Evolutionary conservation across 2,888 invertebrate species (phyloP), one percentile per base, ranked within the genome.

Genomic region (Diogma glabrata): DNA sequence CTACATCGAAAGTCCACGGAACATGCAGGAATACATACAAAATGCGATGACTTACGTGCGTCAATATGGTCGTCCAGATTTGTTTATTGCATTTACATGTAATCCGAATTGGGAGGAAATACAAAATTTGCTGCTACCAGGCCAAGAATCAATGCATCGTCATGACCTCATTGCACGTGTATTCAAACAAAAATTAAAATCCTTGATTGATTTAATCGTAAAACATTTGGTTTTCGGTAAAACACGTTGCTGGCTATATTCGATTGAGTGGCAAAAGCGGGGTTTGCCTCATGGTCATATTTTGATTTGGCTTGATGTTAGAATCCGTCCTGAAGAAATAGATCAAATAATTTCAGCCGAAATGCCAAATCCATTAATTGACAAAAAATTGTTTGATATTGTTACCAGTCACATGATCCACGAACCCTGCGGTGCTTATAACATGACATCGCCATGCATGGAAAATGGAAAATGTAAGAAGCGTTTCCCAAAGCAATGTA

Each of bases 21-120:
- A 36, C 36, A 36, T 8, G 36, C 33, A 33, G 33, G 33, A 33
- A 33, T 33, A 33, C 33, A 33, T 36, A n/a, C n/a, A n/a, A n/a
- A n/a, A n/a, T n/a, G n/a, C n/a, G n/a, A n/a, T n/a, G n/a, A n/a
- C n/a, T n/a, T n/a, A n/a, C n/a, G n/a, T n/a, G n/a, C n/a, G n/a
- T n/a, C n/a, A n/a, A n/a, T n/a, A n/a, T n/a, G n/a, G n/a, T n/a
- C n/a, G n/a, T n/a, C n/a, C n/a, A n/a, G n/a, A n/a, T n/a, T n/a
- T n/a, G n/a, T n/a, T n/a, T n/a, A n/a, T n/a, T n/a, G n/a, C n/a
- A n/a, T n/a, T n/a, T n/a, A n/a, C n/a, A n/a, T n/a, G n/a, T n/a
- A 36, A 36, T 36, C 16, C 3, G 17, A 36, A 36, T 17, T 36
- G 36, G 36, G 16, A 36, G 10, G 16, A 36, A 36, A 36, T 36